A percentile compares a stretch with the other conserved stretches of the same genome.
Evolutionary conservation across 1,140 invertebrate genomes (phyloP).

Genomic region (Brevipalpus yothersi): DNA sequence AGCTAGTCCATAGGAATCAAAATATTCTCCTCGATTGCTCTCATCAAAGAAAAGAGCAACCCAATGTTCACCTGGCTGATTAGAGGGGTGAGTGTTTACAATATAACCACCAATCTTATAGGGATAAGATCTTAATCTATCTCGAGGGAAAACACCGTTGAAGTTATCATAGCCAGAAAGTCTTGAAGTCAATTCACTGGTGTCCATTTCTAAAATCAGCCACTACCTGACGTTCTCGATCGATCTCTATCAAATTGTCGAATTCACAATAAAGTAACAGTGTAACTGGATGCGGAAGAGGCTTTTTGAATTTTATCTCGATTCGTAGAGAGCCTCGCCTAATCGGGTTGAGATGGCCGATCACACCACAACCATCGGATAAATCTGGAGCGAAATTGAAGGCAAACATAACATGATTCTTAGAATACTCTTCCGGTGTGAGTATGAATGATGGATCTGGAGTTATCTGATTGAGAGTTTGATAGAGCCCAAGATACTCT

Average conservation of each 20-base stretch:
- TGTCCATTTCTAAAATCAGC: background rate
- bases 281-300: background rate
- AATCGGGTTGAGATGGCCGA: background rate
- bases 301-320: background rate
- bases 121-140: background rate
- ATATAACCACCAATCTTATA: background rate
- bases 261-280: background rate
- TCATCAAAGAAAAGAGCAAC: background rate
- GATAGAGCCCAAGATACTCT: background rate
- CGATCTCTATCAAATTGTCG: background rate
- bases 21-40: background rate
- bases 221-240: background rate
- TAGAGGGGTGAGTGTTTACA: background rate
- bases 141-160: background rate
- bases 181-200: no score
- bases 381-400: slow-evolving; percentile 1
- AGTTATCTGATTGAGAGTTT: background rate
- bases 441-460: background rate
- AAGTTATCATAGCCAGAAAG: background rate
- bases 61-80: background rate
- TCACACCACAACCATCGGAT: background rate
- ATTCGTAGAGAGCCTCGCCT: background rate
- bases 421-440: background rate
- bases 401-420: background rate
- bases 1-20: background rate